Evolutionary conservation across 1,140 invertebrate genomes (phyloP).

Genomic region (Pristionchus pacificus): DNA sequence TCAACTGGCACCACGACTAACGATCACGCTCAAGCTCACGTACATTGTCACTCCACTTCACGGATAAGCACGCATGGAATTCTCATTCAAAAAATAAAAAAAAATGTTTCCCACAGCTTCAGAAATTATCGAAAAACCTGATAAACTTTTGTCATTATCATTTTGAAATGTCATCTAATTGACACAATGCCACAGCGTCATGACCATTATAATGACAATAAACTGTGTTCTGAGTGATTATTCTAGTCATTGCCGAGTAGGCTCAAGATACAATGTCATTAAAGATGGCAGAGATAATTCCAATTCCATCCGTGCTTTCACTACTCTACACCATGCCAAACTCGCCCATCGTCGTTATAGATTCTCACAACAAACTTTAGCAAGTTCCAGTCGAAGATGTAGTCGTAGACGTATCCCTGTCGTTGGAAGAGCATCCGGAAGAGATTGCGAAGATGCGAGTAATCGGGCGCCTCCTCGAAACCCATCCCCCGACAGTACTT

Average conservation of each 20-base stretch:
- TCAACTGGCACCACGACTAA: no score
- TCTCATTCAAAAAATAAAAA: no score
- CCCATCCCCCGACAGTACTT: conserved; percentile 66
- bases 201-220: conserved; percentile 12
- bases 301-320: not conserved
- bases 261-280: not conserved
- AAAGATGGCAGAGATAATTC: not conserved
- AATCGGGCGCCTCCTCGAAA: conserved; percentile 68
- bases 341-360: not conserved
- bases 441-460: conserved; percentile 65
- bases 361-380: conserved; percentile 55
- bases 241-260: no score
- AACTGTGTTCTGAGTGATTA: not conserved
- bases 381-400: conserved; percentile 68
- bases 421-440: conserved; percentile 66
- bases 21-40: no score
- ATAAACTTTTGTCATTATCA: no score
- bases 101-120: no score
- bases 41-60: no score
- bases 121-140: no score
- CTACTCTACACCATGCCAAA: not conserved
- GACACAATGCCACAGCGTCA: no score
- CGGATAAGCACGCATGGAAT: no score
- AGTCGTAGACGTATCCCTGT: conserved; percentile 66
- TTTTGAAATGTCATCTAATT: no score